Evolutionary conservation across 2,888 invertebrate species (phyloP).

Genomic region (Mythimna ferrago): DNA sequence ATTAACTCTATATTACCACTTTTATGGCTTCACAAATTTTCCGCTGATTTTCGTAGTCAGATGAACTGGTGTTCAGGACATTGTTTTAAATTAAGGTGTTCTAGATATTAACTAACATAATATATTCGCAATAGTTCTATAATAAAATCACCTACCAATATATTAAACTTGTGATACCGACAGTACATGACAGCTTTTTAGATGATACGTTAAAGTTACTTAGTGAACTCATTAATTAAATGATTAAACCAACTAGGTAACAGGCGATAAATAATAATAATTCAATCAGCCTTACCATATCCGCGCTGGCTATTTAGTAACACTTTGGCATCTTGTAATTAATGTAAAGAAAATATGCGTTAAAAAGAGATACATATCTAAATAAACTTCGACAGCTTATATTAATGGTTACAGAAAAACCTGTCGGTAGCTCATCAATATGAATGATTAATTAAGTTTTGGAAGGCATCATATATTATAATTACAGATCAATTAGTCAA

Average conservation of each 20-base stretch:
- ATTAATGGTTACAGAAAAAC: conserved; percentile 53
- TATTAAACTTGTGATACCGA: neutral
- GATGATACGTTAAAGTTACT: neutral
- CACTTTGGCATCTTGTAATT: conserved; percentile 22
- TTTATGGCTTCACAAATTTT: neutral
- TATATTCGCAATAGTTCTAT: neutral
- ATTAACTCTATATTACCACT: neutral
- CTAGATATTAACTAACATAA: neutral
- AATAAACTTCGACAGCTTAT: conserved; percentile 25
- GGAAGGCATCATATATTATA: conserved; percentile 37
- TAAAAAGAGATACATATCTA: conserved; percentile 41
- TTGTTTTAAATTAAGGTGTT: neutral
- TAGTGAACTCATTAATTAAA: neutral
- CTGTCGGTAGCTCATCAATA: conserved; percentile 40
- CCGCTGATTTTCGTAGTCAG: neutral
- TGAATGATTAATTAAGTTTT: conserved; percentile 40
- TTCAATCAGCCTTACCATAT: neutral
- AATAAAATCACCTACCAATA: neutral
- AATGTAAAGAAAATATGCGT: conserved; percentile 26
- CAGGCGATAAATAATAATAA: conserved; percentile 17
- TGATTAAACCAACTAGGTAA: neutral
- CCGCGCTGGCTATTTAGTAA: conserved; percentile 3
- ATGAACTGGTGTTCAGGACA: neutral
- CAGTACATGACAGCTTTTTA: neutral
- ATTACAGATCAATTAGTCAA: conserved; percentile 45